Evolutionary conservation across 2,113 vertebrate species (phyloP), one percentile per base, ranked within the genome.

Genomic region (Etia nguti): DNA sequence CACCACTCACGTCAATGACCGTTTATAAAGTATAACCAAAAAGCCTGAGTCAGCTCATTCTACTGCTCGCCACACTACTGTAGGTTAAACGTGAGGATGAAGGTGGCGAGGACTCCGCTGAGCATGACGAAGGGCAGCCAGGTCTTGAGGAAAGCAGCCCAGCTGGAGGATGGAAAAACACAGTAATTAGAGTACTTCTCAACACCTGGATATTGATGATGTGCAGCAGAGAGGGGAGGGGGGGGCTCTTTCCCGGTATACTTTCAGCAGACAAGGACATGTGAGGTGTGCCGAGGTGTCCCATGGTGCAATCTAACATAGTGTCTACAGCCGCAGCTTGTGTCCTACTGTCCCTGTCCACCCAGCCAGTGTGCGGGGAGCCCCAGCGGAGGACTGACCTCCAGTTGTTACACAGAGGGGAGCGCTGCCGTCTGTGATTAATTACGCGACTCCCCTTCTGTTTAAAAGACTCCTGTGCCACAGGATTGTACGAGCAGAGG

Each of bases 111-210:
- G 90, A 97, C 92, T 56, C 98, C 98, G 89, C 96, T 91, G 84
- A 99, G 93, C 88, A 99, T 97, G 38, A 98, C 20, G 86, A 98
- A 99, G 73, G 99, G 99, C 41, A 99, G 96, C 99, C 99, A 99
- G 83, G 98, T 99, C 96, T 99, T 99, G 95, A 99, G 96, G 83
- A 99, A 97, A 0, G 97, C 98, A 4, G 97, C 96, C 70, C 97
- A 86, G 82, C 99, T 99, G 89, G 38, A 83, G 92, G 89, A 90
- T 46, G 86, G 62, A 89, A 48, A 92, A 38, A 92, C 9, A 75
- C 10, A 29, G 36, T 41, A 41, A 31, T 89, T 68, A 92, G 83
- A 52, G 86, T 7, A 31, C 59, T 59, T 60, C 75, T 62, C 20
- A 77, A 79, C 85, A 87, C 18, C 84, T 81, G 38, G 62, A 81